phyloP scores from a whole-genome alignment of 2,797 vertebrate species.

The Peromyscus aztecus region DNA sequence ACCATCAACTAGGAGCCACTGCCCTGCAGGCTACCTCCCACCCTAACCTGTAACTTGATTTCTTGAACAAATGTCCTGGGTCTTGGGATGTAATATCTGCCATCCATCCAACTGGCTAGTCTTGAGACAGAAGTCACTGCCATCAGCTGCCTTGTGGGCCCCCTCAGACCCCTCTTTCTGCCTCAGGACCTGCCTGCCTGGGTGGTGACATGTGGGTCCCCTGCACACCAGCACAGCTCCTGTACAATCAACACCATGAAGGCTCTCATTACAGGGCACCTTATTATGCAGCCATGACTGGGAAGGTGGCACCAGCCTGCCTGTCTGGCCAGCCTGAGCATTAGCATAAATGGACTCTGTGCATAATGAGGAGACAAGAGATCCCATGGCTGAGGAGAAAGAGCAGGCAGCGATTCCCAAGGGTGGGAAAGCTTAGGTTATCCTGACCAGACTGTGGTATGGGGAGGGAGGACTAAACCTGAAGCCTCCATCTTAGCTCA shows the following conservation, averaged over 20 bases:
- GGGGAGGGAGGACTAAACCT: fast-evolving
- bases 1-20: background rate
- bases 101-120: background rate
- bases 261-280: constrained; percentile 88
- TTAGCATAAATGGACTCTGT: background rate
- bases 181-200: background rate
- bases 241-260: constrained; percentile 90
- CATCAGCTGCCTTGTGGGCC: fast-evolving
- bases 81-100: background rate
- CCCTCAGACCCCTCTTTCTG: background rate
- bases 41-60: background rate
- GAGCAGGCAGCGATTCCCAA: background rate
- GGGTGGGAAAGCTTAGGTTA: background rate
- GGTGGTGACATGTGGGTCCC: background rate
- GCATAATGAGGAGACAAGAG: background rate
- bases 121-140: background rate
- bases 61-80: background rate
- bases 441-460: background rate
- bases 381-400: background rate
- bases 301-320: background rate
- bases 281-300: background rate
- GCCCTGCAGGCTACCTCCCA: background rate
- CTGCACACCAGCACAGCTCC: constrained; percentile 71
- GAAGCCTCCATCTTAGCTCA: no score
- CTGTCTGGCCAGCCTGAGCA: background rate